Conservation (phyloP, 2,888 invertebrate genomes). For the Saturnia japonica region DNA sequence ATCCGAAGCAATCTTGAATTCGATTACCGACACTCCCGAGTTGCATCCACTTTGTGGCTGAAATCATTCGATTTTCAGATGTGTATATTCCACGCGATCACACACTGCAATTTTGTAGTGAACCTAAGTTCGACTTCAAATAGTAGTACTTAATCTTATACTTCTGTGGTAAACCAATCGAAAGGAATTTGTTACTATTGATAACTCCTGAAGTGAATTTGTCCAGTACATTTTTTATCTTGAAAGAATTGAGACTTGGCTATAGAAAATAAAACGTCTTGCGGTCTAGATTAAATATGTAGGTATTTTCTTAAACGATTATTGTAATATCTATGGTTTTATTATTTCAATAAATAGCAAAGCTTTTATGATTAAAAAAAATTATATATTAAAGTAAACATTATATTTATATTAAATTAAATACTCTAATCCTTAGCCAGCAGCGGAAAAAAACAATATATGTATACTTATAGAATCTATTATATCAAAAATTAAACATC, state of each 20-base stretch:
- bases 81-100: conserved; percentile 34
- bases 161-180: not conserved
- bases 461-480: not conserved
- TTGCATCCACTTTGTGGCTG: conserved; percentile 29
- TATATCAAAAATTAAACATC: not conserved
- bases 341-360: no score
- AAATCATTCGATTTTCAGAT: conserved; percentile 35
- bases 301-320: not conserved
- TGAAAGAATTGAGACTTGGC: not conserved
- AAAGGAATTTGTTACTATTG: not conserved
- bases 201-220: not conserved
- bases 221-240: not conserved
- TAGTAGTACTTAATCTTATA: conserved; percentile 18
- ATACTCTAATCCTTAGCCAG: conserved; percentile 6
- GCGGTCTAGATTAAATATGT: not conserved
- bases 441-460: not conserved
- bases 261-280: not conserved
- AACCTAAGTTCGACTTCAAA: conserved; percentile 18
- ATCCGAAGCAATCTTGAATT: conserved; percentile 37
- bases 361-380: no score
- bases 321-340: no score
- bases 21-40: conserved; percentile 33
- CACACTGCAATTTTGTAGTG: conserved; percentile 28
- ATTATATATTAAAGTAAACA: no score
- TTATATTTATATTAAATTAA: not conserved